Conservation (phyloP, 1,140 invertebrate species). For the Lasaia peninsularis region DNA sequence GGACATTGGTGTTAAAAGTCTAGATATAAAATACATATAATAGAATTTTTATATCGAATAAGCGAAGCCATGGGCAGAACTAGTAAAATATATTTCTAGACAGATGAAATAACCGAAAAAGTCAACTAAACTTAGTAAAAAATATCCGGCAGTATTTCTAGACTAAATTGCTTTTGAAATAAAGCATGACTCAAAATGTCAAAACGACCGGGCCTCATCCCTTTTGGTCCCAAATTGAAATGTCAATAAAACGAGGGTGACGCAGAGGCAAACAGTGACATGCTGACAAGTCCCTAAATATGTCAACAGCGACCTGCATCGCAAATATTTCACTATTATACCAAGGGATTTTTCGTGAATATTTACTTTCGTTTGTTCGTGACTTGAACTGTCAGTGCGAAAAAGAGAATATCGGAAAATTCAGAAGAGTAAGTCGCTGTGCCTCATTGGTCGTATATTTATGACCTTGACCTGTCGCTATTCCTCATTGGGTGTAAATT, state of each 20-base stretch:
- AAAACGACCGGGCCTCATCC: not conserved
- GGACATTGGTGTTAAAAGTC: too few species aligned
- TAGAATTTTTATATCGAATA: too few species aligned
- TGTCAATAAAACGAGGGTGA: conserved; percentile 10
- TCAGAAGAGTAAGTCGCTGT: too few species aligned
- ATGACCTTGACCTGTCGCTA: too few species aligned
- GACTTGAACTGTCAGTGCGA: too few species aligned
- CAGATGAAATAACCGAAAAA: not conserved
- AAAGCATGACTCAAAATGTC: conserved; percentile 3
- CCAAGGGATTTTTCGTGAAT: not conserved
- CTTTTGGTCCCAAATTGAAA: conserved; percentile 5
- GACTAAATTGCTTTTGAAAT: conserved; percentile 5
- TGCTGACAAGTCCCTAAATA: conserved; percentile 1
- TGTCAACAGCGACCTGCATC: conserved; percentile 2
- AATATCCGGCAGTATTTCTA: not conserved
- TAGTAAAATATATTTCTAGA: too few species aligned
- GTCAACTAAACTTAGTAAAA: not conserved
- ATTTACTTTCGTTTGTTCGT: too few species aligned
- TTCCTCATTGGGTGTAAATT: too few species aligned
- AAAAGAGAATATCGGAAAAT: too few species aligned
- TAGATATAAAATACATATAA: too few species aligned
- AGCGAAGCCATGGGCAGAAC: too few species aligned
- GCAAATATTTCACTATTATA: conserved; percentile 1
- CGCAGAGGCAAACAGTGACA: not conserved
- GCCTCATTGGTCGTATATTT: too few species aligned